Base-by-base conservation (phyloP, 2,888 invertebrate species). In the Apoderus coryli region DNA sequence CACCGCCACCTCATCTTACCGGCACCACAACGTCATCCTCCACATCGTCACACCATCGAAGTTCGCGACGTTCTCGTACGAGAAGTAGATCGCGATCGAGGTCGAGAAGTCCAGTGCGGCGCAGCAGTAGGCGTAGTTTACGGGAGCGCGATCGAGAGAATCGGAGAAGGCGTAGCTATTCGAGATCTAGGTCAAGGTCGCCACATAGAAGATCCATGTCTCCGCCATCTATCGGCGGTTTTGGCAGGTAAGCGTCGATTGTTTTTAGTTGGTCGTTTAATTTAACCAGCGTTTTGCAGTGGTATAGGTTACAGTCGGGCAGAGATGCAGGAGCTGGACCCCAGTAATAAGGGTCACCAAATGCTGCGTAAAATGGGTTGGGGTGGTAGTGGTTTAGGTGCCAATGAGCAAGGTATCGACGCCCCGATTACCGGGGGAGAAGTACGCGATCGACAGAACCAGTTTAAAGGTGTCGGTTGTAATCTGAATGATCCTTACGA, bases 321-420 rank as follows among this genome's bases (percentile, higher is more conserved):
- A 28, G 44, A 46, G 5, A 30, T 41, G 10, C 48, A 76, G 42
- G 80, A 80, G 39, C 61, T 85, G 35, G 89, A 90, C 51, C 72
- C 86, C 34, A 77, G 77, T 37, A 96, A 96, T 61, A 93, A 92
- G 55, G 96, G 96, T 0, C 96, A 96, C 61, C 92, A 93, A 61
- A 72, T 98, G 63, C 67, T 96, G 37, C 82, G 80, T 59, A 92
- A 92, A 65, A 96, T 98, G 95, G 96, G 95, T 3, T 98, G 96
- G 96, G 76, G 81, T 36, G 95, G 95, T 22, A 76, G 76, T 22
- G 96, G 96, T 5, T 66, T 98, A 6, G 96, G 96, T 10, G 81
- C 84, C 0, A 75, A 89, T 35, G 95, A 92, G 40, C 92, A 95
- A 58, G 96, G 96, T 36, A 93, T 92, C 38, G 85, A 89, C 36